These are phyloP conservation scores for Rhodeus uyekii DNA, from an alignment of 2,797 vertebrate species.

Conservation along the genomic window DNA sequence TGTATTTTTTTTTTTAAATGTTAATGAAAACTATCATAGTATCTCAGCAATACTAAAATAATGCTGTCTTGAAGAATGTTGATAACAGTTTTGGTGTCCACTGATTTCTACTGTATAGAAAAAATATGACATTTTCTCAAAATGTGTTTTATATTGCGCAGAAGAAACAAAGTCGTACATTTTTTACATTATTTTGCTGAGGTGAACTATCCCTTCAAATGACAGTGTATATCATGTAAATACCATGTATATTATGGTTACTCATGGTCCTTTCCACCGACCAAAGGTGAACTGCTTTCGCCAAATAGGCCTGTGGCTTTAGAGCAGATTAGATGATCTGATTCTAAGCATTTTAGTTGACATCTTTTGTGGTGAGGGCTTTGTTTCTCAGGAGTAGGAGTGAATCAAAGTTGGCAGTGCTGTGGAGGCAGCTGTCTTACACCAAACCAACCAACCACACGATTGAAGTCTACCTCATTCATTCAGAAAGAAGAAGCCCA, in stretches of 20 bases:
- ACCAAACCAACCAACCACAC: constrained; percentile 36
- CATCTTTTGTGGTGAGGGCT: constrained; percentile 59
- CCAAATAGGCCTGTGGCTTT: neutral
- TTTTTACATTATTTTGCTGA: neutral
- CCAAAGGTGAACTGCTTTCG: neutral
- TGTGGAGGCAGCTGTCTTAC: constrained; percentile 42
- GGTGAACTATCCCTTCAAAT: neutral
- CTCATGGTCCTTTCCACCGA: neutral
- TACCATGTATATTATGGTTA: constrained; percentile 15
- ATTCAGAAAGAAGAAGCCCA: constrained; percentile 15
- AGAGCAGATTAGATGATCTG: neutral
- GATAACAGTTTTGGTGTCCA: neutral
- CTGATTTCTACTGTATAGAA: neutral
- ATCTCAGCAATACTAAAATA: neutral
- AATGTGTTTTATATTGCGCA: neutral
- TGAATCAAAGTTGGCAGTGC: constrained; percentile 62
- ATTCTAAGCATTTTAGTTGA: neutral
- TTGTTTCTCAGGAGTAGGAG: constrained; percentile 51
- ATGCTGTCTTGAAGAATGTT: neutral
- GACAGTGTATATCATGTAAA: neutral
- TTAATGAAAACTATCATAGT: neutral
- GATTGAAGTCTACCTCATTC: constrained; percentile 25
- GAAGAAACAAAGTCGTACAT: neutral
- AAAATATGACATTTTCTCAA: neutral
- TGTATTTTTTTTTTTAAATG: no score